A percentile compares a stretch with the other conserved stretches of the same genome.
Evolutionary conservation across 2,113 vertebrate genomes (phyloP).

Genomic region (Sinocyclocheilus anshuiensis): DNA sequence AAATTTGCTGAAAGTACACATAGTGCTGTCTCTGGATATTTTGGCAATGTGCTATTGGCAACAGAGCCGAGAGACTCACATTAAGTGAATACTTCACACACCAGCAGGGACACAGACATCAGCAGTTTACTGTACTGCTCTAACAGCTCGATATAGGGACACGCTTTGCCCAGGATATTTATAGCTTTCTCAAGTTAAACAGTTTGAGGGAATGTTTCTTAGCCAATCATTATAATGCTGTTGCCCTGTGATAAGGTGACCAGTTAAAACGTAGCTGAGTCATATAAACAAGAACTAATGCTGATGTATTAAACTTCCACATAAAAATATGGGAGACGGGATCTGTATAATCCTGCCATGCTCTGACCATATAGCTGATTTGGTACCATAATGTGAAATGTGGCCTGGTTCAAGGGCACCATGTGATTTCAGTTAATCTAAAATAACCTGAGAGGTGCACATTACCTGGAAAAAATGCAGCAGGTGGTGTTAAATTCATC

Average conservation of each 20-base stretch:
- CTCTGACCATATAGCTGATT: constrained; percentile 7
- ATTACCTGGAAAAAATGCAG: constrained; percentile 74
- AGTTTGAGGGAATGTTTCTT: constrained; percentile 42
- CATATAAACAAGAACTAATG: constrained; percentile 43
- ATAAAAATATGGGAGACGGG: constrained; percentile 27
- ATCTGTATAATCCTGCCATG: constrained; percentile 15
- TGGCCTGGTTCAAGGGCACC: constrained; percentile 28
- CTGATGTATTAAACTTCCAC: constrained; percentile 38
- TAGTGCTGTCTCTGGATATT: not conserved
- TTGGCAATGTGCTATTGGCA: not conserved
- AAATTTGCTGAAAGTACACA: not conserved
- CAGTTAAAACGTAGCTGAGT: constrained; percentile 43
- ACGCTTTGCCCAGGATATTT: constrained; percentile 31
- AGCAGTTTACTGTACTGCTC: constrained; percentile 9
- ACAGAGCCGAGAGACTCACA: not conserved
- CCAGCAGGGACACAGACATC: constrained; percentile 28
- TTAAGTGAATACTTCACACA: constrained; percentile 3
- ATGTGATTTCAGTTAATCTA: not conserved
- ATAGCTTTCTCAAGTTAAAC: constrained; percentile 27
- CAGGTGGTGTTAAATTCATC: constrained; percentile 62
- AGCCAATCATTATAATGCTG: constrained; percentile 50
- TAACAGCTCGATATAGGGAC: not conserved
- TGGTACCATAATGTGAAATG: constrained; percentile 23
- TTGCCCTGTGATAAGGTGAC: constrained; percentile 60
- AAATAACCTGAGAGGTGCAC: not conserved